Evolutionary conservation across 1,140 invertebrate genomes (phyloP).

Genomic region (Papilio aristodemus): DNA sequence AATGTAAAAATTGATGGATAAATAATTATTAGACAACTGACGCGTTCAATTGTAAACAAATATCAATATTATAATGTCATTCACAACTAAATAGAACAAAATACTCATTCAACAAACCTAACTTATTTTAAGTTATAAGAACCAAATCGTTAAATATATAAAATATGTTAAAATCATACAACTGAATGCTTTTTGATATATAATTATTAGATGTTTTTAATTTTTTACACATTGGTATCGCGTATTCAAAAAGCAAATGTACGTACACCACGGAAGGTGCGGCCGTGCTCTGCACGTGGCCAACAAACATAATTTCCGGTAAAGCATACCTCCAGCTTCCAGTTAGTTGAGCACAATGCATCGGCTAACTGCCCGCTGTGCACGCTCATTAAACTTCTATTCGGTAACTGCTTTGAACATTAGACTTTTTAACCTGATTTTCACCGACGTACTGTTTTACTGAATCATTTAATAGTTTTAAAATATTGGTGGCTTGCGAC

Average conservation of each 20-base stretch:
- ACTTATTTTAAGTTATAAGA: too few species aligned
- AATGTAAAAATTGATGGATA: too few species aligned
- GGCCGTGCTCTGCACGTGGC: not conserved
- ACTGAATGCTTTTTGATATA: too few species aligned
- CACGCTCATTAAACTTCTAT: slow-evolving; percentile 17
- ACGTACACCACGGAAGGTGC: not conserved
- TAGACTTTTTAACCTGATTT: slow-evolving; percentile 11
- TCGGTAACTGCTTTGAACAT: slow-evolving; percentile 18
- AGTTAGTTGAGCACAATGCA: not conserved
- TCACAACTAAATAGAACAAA: too few species aligned
- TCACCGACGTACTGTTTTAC: not conserved
- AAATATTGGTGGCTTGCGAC: too few species aligned
- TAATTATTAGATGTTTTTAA: too few species aligned
- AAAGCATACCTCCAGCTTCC: not conserved
- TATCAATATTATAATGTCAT: too few species aligned
- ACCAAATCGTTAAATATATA: too few species aligned
- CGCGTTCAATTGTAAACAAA: too few species aligned
- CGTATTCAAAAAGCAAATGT: not conserved
- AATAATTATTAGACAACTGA: too few species aligned
- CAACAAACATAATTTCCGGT: not conserved
- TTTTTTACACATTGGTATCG: not conserved
- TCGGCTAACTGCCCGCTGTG: not conserved
- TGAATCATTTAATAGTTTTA: not conserved
- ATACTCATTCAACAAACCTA: too few species aligned
- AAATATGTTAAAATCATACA: too few species aligned